Conservation (phyloP, 2,888 invertebrate genomes). For the Ectobius pallidus region DNA sequence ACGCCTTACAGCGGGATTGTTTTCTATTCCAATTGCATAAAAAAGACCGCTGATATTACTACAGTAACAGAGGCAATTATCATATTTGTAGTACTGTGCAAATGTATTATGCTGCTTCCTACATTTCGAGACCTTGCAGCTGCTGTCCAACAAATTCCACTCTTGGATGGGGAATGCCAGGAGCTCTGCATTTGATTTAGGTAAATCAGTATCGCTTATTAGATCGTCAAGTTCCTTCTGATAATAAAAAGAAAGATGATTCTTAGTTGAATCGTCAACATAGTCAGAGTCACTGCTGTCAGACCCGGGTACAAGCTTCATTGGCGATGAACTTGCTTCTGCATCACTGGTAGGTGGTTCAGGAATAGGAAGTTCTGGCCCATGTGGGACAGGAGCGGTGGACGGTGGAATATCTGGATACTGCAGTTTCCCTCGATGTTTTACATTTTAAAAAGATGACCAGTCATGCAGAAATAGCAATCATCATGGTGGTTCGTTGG, state of each 20-base stretch:
- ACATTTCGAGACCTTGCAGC: not conserved
- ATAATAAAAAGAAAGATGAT: not conserved
- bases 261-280: not conserved
- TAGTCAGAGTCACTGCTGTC: not conserved
- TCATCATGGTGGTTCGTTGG: slow-evolving; percentile 6
- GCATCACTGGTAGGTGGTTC: not conserved
- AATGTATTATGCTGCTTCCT: too few relatives aligned
- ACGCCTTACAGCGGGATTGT: too few relatives aligned
- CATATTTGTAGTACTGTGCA: too few relatives aligned
- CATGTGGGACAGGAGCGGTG: not conserved
- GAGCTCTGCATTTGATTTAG: too few relatives aligned
- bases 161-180: too few relatives aligned
- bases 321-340: not conserved
- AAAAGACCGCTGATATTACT: too few relatives aligned
- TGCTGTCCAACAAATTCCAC: too few relatives aligned
- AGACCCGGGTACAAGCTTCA: not conserved
- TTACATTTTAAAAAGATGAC: not conserved
- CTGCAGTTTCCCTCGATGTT: not conserved
- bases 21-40: too few relatives aligned
- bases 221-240: too few relatives aligned
- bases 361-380: not conserved
- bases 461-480: not conserved
- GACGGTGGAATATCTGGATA: not conserved
- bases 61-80: too few relatives aligned
- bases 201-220: too few relatives aligned